Conservation (phyloP, 2,797 vertebrate species). For the Serranus cabrilla region DNA sequence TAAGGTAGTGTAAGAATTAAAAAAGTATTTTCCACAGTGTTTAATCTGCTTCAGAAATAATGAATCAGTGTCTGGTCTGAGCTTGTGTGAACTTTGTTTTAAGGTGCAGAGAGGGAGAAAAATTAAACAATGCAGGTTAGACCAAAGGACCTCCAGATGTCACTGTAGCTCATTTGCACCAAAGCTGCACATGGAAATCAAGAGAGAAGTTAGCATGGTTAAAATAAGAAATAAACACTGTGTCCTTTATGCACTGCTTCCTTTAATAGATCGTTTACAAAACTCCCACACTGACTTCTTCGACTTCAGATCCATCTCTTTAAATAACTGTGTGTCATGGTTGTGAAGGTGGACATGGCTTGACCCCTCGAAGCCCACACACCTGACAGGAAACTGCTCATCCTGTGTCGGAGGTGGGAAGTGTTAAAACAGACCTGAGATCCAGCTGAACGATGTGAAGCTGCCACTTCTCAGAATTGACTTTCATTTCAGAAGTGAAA, state of each 20-base stretch:
- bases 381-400: slow-evolving; percentile 1
- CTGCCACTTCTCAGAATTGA: neutral
- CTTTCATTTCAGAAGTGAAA: neutral
- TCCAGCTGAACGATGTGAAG: neutral
- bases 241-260: neutral
- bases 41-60: neutral
- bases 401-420: neutral
- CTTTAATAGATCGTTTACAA: neutral
- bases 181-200: neutral
- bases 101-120: neutral
- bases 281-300: neutral
- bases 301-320: neutral
- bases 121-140: neutral
- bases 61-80: neutral
- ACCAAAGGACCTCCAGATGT: slow-evolving; percentile 27
- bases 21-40: neutral
- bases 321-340: slow-evolving; percentile 7
- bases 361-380: slow-evolving; percentile 8
- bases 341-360: slow-evolving; percentile 3
- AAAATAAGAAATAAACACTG: no score
- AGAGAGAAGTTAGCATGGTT: neutral
- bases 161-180: neutral
- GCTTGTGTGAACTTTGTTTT: slow-evolving; percentile 2
- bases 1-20: no score
- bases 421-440: slow-evolving; percentile 9